phyloP scores from a whole-genome alignment of 2,113 vertebrate species.

The Orthonyx spaldingii region DNA sequence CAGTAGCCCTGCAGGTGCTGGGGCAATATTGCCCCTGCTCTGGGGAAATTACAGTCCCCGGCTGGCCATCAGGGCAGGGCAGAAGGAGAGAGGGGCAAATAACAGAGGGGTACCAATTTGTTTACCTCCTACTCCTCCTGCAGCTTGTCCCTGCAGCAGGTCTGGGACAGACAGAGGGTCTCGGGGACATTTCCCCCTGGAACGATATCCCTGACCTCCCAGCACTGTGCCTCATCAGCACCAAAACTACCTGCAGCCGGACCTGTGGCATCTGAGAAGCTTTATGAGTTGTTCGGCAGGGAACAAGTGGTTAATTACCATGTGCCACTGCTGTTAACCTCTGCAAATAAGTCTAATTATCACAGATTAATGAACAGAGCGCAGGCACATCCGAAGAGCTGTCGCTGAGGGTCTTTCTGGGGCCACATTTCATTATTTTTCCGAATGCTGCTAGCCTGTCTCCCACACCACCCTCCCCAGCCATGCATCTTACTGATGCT shows the following conservation, averaged over 20 bases:
- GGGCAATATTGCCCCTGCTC: background rate
- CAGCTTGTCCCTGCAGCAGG: background rate
- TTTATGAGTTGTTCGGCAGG: conserved; percentile 37
- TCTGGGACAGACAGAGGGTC: background rate
- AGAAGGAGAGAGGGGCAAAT: background rate
- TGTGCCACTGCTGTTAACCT: conserved; percentile 74
- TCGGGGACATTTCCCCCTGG: accelerated
- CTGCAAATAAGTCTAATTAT: conserved; percentile 78
- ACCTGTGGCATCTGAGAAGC: conserved; percentile 4
- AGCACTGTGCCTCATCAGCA: background rate
- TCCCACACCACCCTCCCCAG: background rate
- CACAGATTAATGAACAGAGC: conserved; percentile 78
- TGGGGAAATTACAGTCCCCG: background rate
- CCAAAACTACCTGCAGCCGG: background rate
- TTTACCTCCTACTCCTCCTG: background rate
- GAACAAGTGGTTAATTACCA: conserved; percentile 72
- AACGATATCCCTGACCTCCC: background rate
- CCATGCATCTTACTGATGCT: background rate
- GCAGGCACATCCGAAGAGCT: conserved; percentile 62
- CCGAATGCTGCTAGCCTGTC: background rate
- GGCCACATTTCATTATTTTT: conserved; percentile 74
- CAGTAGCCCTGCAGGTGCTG: background rate
- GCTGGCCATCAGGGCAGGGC: background rate
- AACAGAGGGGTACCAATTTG: background rate
- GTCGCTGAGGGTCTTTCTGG: conserved; percentile 53